These are phyloP conservation scores for Erannis defoliaria DNA, from an alignment of 2,888 invertebrate species.

Conservation along the genomic window DNA sequence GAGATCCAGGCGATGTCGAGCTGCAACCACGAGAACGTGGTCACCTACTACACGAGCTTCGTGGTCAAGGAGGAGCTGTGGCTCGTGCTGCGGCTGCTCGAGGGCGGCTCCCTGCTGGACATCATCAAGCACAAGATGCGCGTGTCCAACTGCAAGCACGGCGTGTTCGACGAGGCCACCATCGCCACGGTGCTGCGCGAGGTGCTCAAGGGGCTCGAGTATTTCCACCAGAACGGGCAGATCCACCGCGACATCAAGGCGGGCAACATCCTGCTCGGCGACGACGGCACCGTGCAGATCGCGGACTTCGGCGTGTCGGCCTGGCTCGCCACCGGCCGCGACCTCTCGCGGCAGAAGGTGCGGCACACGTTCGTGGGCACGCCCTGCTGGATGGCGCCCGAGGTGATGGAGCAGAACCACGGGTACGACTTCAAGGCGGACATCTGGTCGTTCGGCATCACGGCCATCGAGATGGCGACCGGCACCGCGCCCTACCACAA, in stretches of 20 bases:
- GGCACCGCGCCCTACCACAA: conserved; percentile 99
- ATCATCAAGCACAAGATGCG: conserved; percentile 99
- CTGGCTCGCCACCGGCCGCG: conserved; percentile 98
- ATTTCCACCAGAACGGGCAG: conserved; percentile 98
- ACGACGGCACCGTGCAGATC: conserved; percentile 99
- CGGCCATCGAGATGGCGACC: conserved; percentile 99
- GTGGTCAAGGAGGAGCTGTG: conserved; percentile 99
- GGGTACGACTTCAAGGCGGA: conserved; percentile 99
- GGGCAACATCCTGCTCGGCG: conserved; percentile 95
- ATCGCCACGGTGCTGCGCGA: conserved; percentile 99
- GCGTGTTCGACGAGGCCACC: conserved; percentile 99
- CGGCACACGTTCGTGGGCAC: conserved; percentile 99
- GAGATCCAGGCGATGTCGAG: conserved; percentile 99
- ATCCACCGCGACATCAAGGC: conserved; percentile 93
- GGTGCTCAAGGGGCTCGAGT: conserved; percentile 98
- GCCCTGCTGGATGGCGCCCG: conserved; percentile 99
- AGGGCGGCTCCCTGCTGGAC: conserved; percentile 95
- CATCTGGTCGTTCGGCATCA: conserved; percentile 95
- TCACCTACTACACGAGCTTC: conserved; percentile 99
- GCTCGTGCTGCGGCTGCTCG: conserved; percentile 98
- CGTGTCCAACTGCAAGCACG: conserved; percentile 96
- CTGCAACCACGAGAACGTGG: conserved; percentile 99
- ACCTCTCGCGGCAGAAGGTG: conserved; percentile 97
- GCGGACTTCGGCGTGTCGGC: conserved; percentile 99
- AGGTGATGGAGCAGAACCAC: conserved; percentile 99